phyloP scores from a whole-genome alignment of 2,797 vertebrate genomes.

The Sciurus vulgaris region DNA sequence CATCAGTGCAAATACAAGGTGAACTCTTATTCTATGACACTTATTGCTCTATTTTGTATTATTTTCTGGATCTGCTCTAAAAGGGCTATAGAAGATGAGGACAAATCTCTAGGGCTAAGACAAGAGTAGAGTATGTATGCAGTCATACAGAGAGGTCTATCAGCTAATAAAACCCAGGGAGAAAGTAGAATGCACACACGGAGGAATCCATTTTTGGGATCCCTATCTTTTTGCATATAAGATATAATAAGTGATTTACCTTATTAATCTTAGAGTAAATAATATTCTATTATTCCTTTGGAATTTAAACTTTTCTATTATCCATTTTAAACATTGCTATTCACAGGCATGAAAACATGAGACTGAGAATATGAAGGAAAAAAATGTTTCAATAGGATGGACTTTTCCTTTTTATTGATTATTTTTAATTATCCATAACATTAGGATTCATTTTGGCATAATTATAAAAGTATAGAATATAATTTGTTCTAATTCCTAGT shows the following conservation, averaged over 20 bases:
- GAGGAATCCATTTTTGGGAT: slow-evolving; percentile 11
- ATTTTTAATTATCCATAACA: no score
- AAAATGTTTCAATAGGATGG: not conserved
- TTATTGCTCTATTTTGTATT: slow-evolving; percentile 26
- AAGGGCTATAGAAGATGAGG: slow-evolving; percentile 17
- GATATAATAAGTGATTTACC: not conserved
- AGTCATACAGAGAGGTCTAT: not conserved
- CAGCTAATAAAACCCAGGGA: not conserved
- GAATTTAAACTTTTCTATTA: not conserved
- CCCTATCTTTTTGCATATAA: not conserved
- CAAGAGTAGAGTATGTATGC: not conserved
- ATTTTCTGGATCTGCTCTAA: slow-evolving; percentile 28
- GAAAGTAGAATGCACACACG: not conserved
- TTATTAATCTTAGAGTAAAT: slow-evolving; percentile 37
- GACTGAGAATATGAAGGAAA: not conserved
- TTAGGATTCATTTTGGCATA: no score
- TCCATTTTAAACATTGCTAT: not conserved
- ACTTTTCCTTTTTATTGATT: no score
- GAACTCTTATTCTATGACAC: not conserved
- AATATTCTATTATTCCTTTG: not conserved
- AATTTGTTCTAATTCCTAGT: no score
- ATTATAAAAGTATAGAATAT: no score
- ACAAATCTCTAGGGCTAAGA: slow-evolving; percentile 6
- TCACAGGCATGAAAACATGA: slow-evolving; percentile 14
- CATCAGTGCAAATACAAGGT: not conserved